These are phyloP conservation scores for Apteryx mantelli DNA, from an alignment of 2,113 vertebrate species.

Conservation along the genomic window DNA sequence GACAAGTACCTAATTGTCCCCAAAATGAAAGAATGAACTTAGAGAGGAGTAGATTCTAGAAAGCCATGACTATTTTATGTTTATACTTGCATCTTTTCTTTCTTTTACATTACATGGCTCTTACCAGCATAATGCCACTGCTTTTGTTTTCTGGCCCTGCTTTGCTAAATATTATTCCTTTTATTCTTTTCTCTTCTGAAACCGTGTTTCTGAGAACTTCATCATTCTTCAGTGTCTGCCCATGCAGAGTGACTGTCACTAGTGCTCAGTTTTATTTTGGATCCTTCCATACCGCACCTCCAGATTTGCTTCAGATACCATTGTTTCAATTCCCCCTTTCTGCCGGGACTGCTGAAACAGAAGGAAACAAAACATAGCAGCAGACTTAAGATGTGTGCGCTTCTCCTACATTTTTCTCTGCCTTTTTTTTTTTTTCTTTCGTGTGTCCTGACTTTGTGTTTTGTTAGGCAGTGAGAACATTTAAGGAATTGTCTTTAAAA, in stretches of 20 bases:
- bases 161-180: background rate
- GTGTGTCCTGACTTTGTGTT: background rate
- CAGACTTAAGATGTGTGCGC: background rate
- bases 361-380: background rate
- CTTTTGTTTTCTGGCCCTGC: background rate
- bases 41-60: background rate
- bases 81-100: background rate
- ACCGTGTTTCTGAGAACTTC: background rate
- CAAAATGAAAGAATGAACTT: background rate
- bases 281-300: background rate
- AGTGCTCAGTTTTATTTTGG: background rate
- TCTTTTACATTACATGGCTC: background rate
- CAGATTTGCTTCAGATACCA: accelerated
- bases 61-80: background rate
- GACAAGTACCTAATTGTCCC: background rate
- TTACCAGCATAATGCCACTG: background rate
- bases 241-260: background rate
- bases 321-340: background rate
- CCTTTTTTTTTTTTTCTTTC: background rate
- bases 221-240: background rate
- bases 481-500: background rate
- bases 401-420: background rate
- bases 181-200: background rate
- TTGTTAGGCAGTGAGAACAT: background rate
- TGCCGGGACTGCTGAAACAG: background rate